These are phyloP conservation scores for Apodemia mormo DNA, from an alignment of 2,888 invertebrate species.

Conservation along the genomic window DNA sequence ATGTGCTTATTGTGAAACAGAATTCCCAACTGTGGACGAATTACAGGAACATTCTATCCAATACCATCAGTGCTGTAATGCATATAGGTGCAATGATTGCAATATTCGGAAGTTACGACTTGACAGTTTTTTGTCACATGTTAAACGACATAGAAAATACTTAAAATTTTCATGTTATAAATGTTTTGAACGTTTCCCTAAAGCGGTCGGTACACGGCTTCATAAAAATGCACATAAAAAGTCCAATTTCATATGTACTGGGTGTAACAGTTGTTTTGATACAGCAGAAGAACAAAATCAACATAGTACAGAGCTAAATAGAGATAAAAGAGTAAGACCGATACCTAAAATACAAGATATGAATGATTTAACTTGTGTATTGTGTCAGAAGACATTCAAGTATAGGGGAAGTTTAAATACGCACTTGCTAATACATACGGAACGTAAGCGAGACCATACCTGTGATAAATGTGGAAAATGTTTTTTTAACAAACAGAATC, in stretches of 20 bases:
- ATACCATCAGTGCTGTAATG: constrained; percentile 82
- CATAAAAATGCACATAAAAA: constrained; percentile 47
- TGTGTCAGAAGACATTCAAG: constrained; percentile 59
- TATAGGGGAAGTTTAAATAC: constrained; percentile 52
- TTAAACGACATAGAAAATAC: constrained; percentile 81
- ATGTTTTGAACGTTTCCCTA: constrained; percentile 50
- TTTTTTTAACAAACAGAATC: constrained; percentile 51
- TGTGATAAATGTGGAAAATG: constrained; percentile 65
- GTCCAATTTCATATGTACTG: constrained; percentile 49
- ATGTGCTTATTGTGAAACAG: constrained; percentile 58
- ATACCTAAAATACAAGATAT: constrained; percentile 39
- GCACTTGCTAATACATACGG: constrained; percentile 82
- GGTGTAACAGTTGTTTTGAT: constrained; percentile 54
- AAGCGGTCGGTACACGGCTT: constrained; percentile 38
- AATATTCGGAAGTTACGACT: constrained; percentile 52
- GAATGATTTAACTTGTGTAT: constrained; percentile 49
- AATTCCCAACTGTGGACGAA: constrained; percentile 53
- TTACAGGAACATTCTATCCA: constrained; percentile 81
- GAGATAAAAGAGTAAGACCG: constrained; percentile 42
- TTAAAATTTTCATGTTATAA: constrained; percentile 72
- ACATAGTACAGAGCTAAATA: constrained; percentile 49
- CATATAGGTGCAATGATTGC: constrained; percentile 85
- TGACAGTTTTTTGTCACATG: constrained; percentile 69
- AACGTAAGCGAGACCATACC: constrained; percentile 56
- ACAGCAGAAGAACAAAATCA: constrained; percentile 46